phyloP scores from a whole-genome alignment of 2,113 vertebrate genomes.

The Polyodon spathula region DNA sequence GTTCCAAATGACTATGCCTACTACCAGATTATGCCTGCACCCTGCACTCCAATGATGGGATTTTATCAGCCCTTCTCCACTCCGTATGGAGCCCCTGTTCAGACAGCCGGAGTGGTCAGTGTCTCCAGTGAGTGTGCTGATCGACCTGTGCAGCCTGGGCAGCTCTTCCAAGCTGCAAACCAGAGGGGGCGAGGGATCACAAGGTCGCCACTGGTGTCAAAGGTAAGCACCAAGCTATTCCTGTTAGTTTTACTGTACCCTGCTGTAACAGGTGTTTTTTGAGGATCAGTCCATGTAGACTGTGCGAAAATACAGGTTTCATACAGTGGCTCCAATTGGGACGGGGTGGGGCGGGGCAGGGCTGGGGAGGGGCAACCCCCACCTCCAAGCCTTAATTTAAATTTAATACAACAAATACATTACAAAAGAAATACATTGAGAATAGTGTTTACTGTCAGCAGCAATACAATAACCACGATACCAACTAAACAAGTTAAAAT shows the following conservation, averaged over 20 bases:
- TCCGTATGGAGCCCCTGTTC: slow-evolving; percentile 71
- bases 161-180: slow-evolving; percentile 58
- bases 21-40: slow-evolving; percentile 88
- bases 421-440: no score
- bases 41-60: slow-evolving; percentile 91
- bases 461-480: no score
- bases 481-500: no score
- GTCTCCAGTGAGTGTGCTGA: slow-evolving; percentile 74
- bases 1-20: slow-evolving; percentile 90
- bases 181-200: slow-evolving; percentile 70
- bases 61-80: slow-evolving; percentile 89
- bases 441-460: no score
- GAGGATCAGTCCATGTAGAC: no score
- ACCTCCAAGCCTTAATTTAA: no score
- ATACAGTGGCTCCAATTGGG: neutral
- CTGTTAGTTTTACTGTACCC: no score
- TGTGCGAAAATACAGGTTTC: no score
- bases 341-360: no score
- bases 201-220: slow-evolving; percentile 62
- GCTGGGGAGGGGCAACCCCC: no score
- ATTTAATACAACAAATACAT: no score
- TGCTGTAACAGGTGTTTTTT: no score
- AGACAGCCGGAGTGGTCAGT: slow-evolving; percentile 64
- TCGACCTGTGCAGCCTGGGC: slow-evolving; percentile 57
- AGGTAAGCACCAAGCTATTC: slow-evolving; percentile 67